Evolutionary conservation across 2,797 vertebrate species (phyloP).

Genomic region (Peromyscus eremicus): DNA sequence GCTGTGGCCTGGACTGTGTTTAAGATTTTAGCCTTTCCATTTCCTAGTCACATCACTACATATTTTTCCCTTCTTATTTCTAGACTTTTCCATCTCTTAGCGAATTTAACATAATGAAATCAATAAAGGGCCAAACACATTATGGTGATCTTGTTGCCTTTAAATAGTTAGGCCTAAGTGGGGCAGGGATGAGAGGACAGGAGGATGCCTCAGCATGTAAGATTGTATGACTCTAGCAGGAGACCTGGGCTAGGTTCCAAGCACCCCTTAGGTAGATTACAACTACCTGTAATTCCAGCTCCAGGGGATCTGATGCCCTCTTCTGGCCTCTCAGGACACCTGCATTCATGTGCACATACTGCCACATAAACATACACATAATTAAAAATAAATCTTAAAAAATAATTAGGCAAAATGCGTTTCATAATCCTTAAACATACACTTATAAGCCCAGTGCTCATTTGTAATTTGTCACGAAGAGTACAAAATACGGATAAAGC

Average conservation of each 20-base stretch:
- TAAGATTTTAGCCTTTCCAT: conserved; percentile 24
- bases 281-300: not conserved
- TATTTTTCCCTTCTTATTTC: conserved; percentile 29
- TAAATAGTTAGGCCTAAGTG: not conserved
- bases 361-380: not conserved
- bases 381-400: not conserved
- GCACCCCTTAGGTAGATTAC: not conserved
- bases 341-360: not conserved
- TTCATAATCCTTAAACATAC: conserved; percentile 42
- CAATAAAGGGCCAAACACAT: not conserved
- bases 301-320: not conserved
- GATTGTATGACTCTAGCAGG: not conserved
- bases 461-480: conserved; percentile 52
- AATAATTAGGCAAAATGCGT: not conserved
- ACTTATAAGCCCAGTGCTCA: conserved; percentile 43
- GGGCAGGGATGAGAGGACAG: not conserved
- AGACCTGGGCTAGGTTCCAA: not conserved
- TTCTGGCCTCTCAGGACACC: not conserved
- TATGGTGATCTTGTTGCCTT: not conserved
- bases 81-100: not conserved
- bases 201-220: not conserved
- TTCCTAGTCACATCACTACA: not conserved
- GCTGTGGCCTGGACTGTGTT: not conserved
- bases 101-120: conserved; percentile 8
- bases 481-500: not conserved